phyloP scores from a whole-genome alignment of 53 echinoderm and acorn worm species.

The Mesocentrotus franciscanus region DNA sequence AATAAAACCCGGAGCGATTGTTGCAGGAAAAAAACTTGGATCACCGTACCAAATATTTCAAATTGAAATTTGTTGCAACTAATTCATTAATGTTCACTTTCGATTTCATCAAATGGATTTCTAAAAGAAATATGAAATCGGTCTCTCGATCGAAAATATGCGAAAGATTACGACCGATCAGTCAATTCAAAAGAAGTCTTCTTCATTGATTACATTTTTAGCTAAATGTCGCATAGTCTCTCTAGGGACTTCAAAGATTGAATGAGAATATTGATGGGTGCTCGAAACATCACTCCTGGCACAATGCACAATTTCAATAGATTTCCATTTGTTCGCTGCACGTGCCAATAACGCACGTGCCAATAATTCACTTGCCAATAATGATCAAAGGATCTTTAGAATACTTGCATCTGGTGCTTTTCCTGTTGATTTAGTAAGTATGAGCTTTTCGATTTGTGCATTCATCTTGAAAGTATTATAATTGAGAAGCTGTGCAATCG shows the following conservation, averaged over 20 bases:
- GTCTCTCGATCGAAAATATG: not conserved
- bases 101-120: no score
- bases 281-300: not conserved
- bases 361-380: not conserved
- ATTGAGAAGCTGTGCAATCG: not conserved
- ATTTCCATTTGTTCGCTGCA: not conserved
- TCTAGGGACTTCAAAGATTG: not conserved
- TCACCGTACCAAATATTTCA: no score
- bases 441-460: not conserved
- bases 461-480: not conserved
- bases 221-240: not conserved
- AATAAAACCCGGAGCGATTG: no score
- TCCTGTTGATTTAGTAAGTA: constrained; percentile 1
- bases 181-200: not conserved
- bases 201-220: not conserved
- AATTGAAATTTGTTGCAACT: no score
- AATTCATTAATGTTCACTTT: no score
- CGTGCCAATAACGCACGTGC: not conserved
- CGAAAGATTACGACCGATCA: not conserved
- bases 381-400: not conserved
- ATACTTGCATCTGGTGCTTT: not conserved
- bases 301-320: constrained; percentile 20
- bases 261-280: not conserved
- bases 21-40: no score
- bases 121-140: not conserved